Conservation (phyloP, 2,888 invertebrate genomes). For the Silvanus unidentatus region DNA sequence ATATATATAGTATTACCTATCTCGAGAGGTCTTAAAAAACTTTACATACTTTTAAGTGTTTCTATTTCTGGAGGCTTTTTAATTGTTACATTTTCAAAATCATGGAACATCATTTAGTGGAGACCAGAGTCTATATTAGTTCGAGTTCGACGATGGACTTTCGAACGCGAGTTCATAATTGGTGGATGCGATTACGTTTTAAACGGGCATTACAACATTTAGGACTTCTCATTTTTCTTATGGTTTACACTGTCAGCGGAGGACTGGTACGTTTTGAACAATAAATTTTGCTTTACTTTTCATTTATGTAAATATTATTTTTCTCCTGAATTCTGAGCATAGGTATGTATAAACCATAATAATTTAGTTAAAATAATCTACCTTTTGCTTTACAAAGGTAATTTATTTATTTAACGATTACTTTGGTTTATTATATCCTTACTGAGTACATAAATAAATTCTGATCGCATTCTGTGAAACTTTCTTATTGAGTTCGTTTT, state of each 20-base stretch:
- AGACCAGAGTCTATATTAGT: constrained; percentile 34
- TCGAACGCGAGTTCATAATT: constrained; percentile 37
- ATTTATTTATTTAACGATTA: no score
- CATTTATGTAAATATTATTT: no score
- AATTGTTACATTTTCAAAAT: not conserved
- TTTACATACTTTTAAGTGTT: not conserved
- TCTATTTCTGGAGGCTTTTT: not conserved
- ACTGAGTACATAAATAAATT: no score
- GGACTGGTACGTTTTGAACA: constrained; percentile 62
- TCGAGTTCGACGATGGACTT: constrained; percentile 36
- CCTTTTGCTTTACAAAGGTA: no score
- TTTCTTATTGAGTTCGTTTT: no score
- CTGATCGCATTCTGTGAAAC: no score
- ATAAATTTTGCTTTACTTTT: not conserved
- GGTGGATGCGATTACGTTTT: constrained; percentile 56
- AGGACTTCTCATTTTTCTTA: constrained; percentile 68
- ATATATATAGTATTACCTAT: no score
- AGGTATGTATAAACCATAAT: no score
- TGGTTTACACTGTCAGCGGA: constrained; percentile 72
- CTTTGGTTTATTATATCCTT: no score
- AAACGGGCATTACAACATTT: constrained; percentile 66
- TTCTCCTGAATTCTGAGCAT: no score
- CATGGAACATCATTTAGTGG: constrained; percentile 14
- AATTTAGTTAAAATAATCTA: no score
- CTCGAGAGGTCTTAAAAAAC: no score